phyloP scores from a whole-genome alignment of 64 coral and sea anemone genomes.

The Montipora capricornis region DNA sequence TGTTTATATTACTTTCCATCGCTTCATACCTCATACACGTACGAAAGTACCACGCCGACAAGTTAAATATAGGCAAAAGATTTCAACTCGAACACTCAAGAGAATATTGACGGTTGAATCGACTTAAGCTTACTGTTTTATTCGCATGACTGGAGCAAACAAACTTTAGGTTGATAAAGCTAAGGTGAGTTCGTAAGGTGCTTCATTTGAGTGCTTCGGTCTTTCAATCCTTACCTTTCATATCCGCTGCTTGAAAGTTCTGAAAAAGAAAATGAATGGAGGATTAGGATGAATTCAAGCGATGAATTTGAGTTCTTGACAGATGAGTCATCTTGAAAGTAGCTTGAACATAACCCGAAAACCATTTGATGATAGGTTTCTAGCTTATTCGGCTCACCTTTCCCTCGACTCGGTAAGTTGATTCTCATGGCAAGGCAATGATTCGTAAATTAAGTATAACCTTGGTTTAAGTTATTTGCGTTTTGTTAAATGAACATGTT shows the following conservation, averaged over 20 bases:
- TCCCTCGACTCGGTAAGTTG: constrained; percentile 25
- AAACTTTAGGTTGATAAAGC: neutral
- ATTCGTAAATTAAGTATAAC: too few species aligned
- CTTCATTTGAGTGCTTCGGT: too few species aligned
- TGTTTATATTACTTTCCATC: constrained; percentile 30
- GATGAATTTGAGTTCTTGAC: neutral
- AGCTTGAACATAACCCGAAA: neutral
- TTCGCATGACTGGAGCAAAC: neutral
- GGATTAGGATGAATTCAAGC: neutral
- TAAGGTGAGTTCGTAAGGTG: too few species aligned
- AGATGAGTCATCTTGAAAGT: neutral
- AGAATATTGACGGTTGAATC: neutral
- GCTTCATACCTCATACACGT: neutral
- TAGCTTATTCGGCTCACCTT: neutral
- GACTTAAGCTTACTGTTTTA: neutral
- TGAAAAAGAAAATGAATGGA: neutral
- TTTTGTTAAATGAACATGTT: neutral
- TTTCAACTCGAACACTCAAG: constrained; percentile 1
- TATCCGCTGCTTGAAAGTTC: constrained; percentile 16
- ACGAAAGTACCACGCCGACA: constrained; percentile 21
- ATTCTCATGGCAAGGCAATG: constrained; percentile 7
- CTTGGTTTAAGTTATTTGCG: neutral
- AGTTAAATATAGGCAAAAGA: constrained; percentile 16
- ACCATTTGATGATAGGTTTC: neutral
- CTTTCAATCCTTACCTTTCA: constrained; percentile 24